Evolutionary conservation across 2,797 vertebrate species (phyloP).

Genomic region (Melanotaenia maccullochi): DNA sequence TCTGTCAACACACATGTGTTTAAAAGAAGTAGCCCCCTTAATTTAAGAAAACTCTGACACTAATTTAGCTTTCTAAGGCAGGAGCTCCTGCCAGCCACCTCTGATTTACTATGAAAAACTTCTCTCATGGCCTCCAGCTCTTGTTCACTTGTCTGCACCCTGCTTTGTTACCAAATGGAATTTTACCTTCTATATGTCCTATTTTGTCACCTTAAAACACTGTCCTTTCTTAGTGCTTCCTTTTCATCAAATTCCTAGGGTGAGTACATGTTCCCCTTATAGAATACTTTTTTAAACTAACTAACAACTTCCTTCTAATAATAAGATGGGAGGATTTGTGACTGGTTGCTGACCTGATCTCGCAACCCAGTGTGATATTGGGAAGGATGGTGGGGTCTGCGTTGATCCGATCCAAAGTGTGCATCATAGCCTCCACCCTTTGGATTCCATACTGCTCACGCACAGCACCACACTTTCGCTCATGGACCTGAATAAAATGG

Average conservation of each 20-base stretch:
- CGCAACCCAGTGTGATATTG: slow-evolving; percentile 94
- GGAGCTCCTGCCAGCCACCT: neutral
- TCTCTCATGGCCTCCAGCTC: neutral
- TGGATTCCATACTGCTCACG: slow-evolving; percentile 99
- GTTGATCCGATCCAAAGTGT: slow-evolving; percentile 96
- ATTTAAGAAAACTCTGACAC: neutral
- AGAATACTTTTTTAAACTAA: neutral
- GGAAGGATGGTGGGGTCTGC: slow-evolving; percentile 90
- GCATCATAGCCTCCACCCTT: slow-evolving; percentile 97
- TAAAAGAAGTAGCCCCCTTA: neutral
- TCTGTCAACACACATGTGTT: neutral
- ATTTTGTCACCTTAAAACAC: neutral
- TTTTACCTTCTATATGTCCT: slow-evolving; percentile 2
- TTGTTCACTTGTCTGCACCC: neutral
- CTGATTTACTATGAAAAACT: neutral
- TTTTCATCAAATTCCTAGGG: neutral
- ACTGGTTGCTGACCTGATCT: slow-evolving; percentile 85
- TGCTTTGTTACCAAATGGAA: neutral
- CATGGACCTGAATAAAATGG: slow-evolving; percentile 84
- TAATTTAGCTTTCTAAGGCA: neutral
- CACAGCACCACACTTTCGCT: slow-evolving; percentile 95
- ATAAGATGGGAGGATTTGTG: neutral
- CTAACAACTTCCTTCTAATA: neutral
- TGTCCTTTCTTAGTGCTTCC: neutral
- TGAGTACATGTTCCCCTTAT: neutral